Base-by-base conservation (phyloP, 2,797 vertebrate species). In the Arrhamphus sclerolepis region DNA sequence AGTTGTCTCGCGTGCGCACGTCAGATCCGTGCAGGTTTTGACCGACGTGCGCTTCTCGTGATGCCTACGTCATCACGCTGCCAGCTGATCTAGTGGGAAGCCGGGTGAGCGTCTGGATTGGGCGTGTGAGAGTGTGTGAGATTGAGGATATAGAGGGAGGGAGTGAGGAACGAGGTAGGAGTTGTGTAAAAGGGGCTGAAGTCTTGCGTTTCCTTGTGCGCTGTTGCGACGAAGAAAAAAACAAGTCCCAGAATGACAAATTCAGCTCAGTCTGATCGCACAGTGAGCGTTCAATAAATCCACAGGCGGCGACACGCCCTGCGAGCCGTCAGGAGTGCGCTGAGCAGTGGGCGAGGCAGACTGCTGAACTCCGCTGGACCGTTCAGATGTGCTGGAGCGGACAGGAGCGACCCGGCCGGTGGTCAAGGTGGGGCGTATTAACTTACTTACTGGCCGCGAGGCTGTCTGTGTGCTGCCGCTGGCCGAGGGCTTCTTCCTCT, bases 61-160 rank as follows among this genome's bases (percentile, higher is more conserved):
- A 69, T 68, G 77, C 81, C 70, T 83, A 93, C 94, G 95, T 95
- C 94, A 95, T 91, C 62, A 92, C 92, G 92, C 91, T 84, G 93
- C 95, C 95, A 96, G 95, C 95, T 96, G 95, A 96, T 96, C 94
- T 90, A 93, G 92, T 88, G 91, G 87, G 91, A 92, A 92, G 92
- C 93, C 93, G 94, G 93, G 65, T 86, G 81, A 82, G 80, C 67
- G 77, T 80, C 69, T 77, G 65, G 66, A 44, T 49, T 77, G 86
- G 28, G 82, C 70, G 86, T 80, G 75, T 78, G 59, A 59, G 54
- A 18, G 62, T 62, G 73, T 62, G 67, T 54, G 69, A 52, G 70
- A 46, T 76, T 57, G 77, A 56, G 48, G 28, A 55, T 65, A 41
- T 63, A n/a, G 48, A 46, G 71, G 56, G 66, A 56, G 51, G 28